Evolutionary conservation across 2,888 invertebrate species (phyloP), one percentile per base, ranked within the genome.

Genomic region (Marronus borbonicus): DNA sequence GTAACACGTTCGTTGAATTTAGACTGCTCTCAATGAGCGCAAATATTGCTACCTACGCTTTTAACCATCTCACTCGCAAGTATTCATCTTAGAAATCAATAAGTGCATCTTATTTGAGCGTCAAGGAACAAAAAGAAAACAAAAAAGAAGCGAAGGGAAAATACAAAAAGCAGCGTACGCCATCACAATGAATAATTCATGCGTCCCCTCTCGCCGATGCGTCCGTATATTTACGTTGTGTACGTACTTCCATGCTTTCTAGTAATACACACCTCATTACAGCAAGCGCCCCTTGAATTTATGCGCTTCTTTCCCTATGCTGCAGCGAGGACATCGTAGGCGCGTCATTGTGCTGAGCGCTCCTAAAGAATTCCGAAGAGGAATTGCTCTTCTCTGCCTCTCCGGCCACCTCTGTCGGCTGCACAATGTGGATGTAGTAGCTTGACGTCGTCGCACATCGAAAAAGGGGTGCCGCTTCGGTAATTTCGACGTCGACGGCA

Each of bases 221-320:
- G 24, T 62, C 24, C 62, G 28, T 62, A 10, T 62, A 62, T 62
- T 28, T 28, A 28, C 24, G 31, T 62, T 62, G 28, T 55, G 20
- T 62, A 62, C 62, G 28, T 62, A 31, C 62, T 62, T 62, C 28
- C 28, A 28, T 28, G 62, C 62, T 28, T 31, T 4, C 62, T 62
- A 62, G 62, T 24, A 62, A 62, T 62, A 62, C 62, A 62, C 62
- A 28, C 28, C 62, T 62, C 62, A 62, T 62, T 62, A 62, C 31
- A 62, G 62, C 62, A 62, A 62, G 62, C 28, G 28, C 62, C 62
- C 62, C 31, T 62, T 62, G 55, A 55, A 55, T 55, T 55, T 55
- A 55, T 55, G 62, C 62, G 31, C 62, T 62, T 62, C 62, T 62
- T 62, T 28, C 24, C 62, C 28, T 31, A 62, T n/a, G 62, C 24